Evolutionary conservation across 1,140 invertebrate genomes (phyloP).

Genomic region (Probaryconus sp.): DNA sequence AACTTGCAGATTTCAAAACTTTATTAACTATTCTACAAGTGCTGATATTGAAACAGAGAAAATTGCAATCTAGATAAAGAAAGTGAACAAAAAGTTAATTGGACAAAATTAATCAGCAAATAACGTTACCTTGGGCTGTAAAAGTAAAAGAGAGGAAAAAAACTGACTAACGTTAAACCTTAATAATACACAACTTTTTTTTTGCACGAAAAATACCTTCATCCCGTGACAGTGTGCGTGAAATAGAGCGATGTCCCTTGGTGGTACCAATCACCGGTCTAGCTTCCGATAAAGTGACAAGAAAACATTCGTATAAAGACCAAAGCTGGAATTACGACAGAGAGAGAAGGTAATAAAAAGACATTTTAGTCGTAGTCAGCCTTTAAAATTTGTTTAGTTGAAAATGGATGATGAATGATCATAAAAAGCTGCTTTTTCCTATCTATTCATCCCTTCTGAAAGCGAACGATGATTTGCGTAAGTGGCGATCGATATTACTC

Average conservation of each 20-base stretch:
- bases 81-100: too few relatives aligned
- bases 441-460: conserved; percentile 2
- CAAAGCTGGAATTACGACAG: conserved; percentile 1
- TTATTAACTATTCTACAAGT: too few relatives aligned
- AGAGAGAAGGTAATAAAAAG: background rate
- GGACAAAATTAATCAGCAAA: too few relatives aligned
- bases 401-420: too few relatives aligned
- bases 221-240: conserved; percentile 46
- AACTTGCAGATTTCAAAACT: too few relatives aligned
- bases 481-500: conserved; percentile 13
- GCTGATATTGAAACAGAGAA: too few relatives aligned
- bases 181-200: background rate
- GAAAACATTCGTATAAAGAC: conserved; percentile 37
- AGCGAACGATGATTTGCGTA: conserved; percentile 10
- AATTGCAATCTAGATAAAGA: too few relatives aligned
- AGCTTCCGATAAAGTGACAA: conserved; percentile 56
- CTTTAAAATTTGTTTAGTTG: too few relatives aligned
- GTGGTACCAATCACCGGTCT: conserved; percentile 61
- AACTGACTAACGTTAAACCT: too few relatives aligned
- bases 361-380: background rate
- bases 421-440: conserved; percentile 16
- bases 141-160: conserved; percentile 4
- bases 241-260: conserved; percentile 64
- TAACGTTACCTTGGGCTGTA: too few relatives aligned
- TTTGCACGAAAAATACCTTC: conserved; percentile 29